Evolutionary conservation across 2,888 invertebrate genomes (phyloP), one percentile per base, ranked within the genome.

Genomic region (Tetanocera ferruginea): DNA sequence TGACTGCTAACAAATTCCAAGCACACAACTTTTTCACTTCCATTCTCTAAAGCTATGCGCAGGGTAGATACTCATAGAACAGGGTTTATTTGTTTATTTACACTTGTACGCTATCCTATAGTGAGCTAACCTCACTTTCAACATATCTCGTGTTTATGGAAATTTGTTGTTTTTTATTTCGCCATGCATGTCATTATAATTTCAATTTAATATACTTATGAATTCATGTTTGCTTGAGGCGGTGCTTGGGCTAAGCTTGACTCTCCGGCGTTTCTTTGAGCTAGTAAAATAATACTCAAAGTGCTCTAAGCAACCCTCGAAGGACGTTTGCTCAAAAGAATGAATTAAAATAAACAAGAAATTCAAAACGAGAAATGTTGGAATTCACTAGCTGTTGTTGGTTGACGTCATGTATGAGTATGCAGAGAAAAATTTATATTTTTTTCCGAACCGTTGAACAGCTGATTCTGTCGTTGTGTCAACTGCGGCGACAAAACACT

Each of bases 161-260:
- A 43, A 43, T 43, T 43, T 67, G 43, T 23, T n/a, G 11, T 70
- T 28, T 52, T 31, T 55, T 31, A 31, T 14, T n/a, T 52, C 55
- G n/a, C 9, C 25, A 25, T 28, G 19, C 52, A 55, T 70, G 31
- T 51, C 51, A 67, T 70, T 34, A 70, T 67, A 52, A 52, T 55
- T 55, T 70, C 70, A 70, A 70, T 70, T 70, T 52, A 70, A 70
- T 70, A 70, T 70, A 55, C 55, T 70, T 52, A 31, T n/a, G 31
- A 31, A 55, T 55, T 70, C 51, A 23, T 70, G 64, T 64, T 64
- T 64, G n/a, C 31, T 17, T 55, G 25, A 51, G n/a, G 69, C 9
- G 19, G 17, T 17, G n/a, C 55, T 11, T n/a, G n/a, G 43, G 43
- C 57, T 25, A 28, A 14, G 57, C 31, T 64, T 14, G n/a, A 4